Percentiles rank a stretch among this genome's conserved stretches.
Evolutionary conservation across 1,140 invertebrate species (phyloP).

Genomic region (Tetranychus urticae): DNA sequence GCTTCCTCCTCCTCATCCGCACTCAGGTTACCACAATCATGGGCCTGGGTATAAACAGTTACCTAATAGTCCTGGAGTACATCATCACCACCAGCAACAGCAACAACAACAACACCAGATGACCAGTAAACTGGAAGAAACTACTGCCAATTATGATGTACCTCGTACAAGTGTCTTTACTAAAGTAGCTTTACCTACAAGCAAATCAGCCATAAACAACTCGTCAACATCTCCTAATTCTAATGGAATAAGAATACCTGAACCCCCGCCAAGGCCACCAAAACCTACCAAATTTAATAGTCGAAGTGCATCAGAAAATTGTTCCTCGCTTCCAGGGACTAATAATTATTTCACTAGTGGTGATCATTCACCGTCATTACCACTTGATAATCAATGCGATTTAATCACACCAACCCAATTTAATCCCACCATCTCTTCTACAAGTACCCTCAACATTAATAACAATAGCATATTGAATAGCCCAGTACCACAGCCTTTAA

Average conservation of each 20-base stretch:
- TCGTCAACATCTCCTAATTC: background rate
- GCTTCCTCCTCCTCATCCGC: no score
- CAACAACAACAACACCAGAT: background rate
- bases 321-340: background rate
- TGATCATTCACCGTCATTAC: background rate
- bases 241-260: background rate
- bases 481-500: background rate
- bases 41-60: background rate
- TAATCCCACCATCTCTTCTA: background rate
- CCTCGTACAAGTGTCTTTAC: no score
- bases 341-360: background rate
- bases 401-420: background rate
- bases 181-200: background rate
- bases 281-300: slow-evolving; percentile 10
- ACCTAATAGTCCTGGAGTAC: background rate
- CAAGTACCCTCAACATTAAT: background rate
- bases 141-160: no score
- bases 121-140: background rate
- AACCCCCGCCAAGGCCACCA: slow-evolving; percentile 12
- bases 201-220: background rate
- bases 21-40: background rate
- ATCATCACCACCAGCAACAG: background rate
- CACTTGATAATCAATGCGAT: background rate
- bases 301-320: slow-evolving; percentile 5
- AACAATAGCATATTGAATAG: no score